These are phyloP conservation scores for Amphimedon queenslandica DNA, from an alignment of 37 sponge, comb jelly and placozoan genomes.

Conservation along the genomic window DNA sequence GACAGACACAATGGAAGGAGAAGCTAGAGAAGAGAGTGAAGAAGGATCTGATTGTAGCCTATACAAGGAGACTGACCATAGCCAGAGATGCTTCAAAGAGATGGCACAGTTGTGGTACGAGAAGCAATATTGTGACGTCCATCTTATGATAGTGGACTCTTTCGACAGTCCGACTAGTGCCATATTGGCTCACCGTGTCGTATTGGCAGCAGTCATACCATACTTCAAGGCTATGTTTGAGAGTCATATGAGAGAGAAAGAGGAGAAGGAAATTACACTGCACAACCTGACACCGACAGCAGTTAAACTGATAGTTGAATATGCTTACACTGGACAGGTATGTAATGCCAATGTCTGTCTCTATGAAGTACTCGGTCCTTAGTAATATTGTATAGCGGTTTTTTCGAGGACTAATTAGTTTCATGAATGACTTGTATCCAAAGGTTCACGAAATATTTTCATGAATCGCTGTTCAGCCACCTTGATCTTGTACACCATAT, in stretches of 20 bases:
- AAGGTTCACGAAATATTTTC: too few species aligned
- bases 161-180: slow-evolving; percentile 24
- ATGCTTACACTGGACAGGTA: slow-evolving; percentile 64
- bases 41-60: not conserved
- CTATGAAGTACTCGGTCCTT: too few species aligned
- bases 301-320: slow-evolving; percentile 57
- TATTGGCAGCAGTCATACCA: slow-evolving; percentile 74
- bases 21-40: not conserved
- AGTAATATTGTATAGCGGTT: too few species aligned
- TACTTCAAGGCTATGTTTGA: slow-evolving; percentile 86
- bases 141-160: slow-evolving; percentile 41
- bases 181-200: slow-evolving; percentile 60
- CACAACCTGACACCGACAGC: slow-evolving; percentile 41
- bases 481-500: too few species aligned
- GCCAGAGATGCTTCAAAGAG: slow-evolving; percentile 19
- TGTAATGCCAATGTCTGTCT: too few species aligned
- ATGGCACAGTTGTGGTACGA: slow-evolving; percentile 58
- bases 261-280: slow-evolving; percentile 41
- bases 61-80: slow-evolving; percentile 33
- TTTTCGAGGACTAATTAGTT: too few species aligned
- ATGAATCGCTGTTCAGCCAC: too few species aligned
- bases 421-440: too few species aligned
- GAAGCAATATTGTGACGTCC: slow-evolving; percentile 75
- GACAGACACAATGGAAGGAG: not conserved
- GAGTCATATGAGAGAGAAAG: slow-evolving; percentile 39